Conservation (phyloP, 2,797 vertebrate genomes). For the Coregonus sp. region DNA sequence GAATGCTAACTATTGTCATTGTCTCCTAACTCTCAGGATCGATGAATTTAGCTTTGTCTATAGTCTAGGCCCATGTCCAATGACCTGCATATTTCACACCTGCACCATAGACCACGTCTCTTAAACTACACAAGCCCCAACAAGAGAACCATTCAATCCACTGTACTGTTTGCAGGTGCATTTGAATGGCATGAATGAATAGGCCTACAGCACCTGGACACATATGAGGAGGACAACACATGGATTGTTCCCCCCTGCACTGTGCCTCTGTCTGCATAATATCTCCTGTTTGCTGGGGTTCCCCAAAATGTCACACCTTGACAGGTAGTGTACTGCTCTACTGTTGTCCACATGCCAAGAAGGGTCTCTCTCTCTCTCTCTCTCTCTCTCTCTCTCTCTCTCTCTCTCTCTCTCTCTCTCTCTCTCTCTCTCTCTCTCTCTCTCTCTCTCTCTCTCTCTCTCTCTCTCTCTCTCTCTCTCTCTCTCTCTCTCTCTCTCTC, state of each 20-base stretch:
- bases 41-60: neutral
- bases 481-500: too few species aligned
- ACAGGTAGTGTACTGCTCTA: neutral
- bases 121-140: neutral
- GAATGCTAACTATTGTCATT: neutral
- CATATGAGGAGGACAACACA: neutral
- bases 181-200: neutral
- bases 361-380: too few species aligned
- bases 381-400: too few species aligned
- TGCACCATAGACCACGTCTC: neutral
- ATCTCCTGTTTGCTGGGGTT: conserved; percentile 8
- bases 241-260: neutral
- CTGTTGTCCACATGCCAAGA: neutral
- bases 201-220: neutral
- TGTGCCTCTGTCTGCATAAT: neutral
- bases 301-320: conserved; percentile 10
- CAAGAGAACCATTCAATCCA: too few species aligned
- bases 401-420: too few species aligned
- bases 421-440: too few species aligned
- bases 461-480: too few species aligned
- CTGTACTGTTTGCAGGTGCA: neutral
- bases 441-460: too few species aligned
- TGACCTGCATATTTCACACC: neutral
- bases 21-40: too few species aligned
- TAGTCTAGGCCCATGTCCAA: neutral